These are phyloP conservation scores for Engraulis encrasicolus DNA, from an alignment of 2,113 vertebrate genomes.

Conservation along the genomic window DNA sequence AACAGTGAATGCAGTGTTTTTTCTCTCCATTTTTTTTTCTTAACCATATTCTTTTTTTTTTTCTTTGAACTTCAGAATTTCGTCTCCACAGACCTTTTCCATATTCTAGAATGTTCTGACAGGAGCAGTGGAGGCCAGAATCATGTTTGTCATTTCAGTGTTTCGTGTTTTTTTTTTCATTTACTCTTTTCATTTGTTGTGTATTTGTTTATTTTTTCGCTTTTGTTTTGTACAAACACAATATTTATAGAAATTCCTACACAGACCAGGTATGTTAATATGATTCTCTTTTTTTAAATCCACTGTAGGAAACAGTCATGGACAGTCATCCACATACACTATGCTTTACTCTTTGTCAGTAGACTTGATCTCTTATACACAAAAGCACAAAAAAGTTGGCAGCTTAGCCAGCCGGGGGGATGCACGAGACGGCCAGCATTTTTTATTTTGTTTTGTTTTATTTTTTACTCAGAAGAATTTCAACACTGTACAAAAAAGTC, in stretches of 20 bases:
- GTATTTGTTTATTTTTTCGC: too few relatives aligned
- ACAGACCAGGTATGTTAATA: conserved; percentile 71
- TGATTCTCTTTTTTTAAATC: conserved; percentile 56
- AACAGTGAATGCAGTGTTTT: conserved; percentile 80
- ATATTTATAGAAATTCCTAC: conserved; percentile 77
- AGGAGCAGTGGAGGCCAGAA: conserved; percentile 61
- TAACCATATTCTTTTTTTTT: conserved; percentile 68
- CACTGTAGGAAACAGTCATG: conserved; percentile 77
- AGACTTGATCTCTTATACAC: conserved; percentile 76
- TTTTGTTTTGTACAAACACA: conserved; percentile 67
- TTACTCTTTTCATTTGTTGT: too few relatives aligned
- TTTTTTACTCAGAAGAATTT: conserved; percentile 74
- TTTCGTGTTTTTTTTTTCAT: conserved; percentile 49
- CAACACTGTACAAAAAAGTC: conserved; percentile 84
- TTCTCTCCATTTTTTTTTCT: conserved; percentile 62
- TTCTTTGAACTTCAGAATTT: conserved; percentile 51
- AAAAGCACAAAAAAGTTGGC: conserved; percentile 79
- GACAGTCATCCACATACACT: conserved; percentile 73
- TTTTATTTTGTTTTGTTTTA: too few relatives aligned
- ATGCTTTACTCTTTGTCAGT: conserved; percentile 66
- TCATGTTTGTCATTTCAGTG: conserved; percentile 57
- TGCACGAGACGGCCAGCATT: conserved; percentile 76
- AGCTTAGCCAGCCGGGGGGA: conserved; percentile 80
- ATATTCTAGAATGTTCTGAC: conserved; percentile 60
- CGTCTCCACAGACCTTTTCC: conserved; percentile 68